Conservation (phyloP, 2,888 invertebrate species). For the Morpho achilles region DNA sequence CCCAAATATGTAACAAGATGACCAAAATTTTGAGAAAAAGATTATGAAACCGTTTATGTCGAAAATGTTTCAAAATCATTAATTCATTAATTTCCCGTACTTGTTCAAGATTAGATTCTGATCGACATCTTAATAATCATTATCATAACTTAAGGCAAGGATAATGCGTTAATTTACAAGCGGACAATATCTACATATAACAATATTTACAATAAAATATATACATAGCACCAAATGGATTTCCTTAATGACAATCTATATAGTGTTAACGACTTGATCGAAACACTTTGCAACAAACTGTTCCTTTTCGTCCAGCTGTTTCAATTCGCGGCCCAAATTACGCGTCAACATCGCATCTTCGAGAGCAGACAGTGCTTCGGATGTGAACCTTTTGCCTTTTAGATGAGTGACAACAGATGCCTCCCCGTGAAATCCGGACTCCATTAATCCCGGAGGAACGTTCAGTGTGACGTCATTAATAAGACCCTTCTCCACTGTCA, state of each 20-base stretch:
- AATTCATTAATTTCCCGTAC: no score
- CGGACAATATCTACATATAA: no score
- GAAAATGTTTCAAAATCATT: no score
- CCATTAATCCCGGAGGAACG: constrained; percentile 80
- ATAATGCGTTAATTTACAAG: no score
- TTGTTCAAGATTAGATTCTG: no score
- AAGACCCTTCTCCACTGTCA: constrained; percentile 82
- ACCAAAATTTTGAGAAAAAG: no score
- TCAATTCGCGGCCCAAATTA: constrained; percentile 47
- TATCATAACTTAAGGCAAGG: no score
- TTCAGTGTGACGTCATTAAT: constrained; percentile 82
- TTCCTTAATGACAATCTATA: constrained; percentile 36
- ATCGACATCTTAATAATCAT: no score
- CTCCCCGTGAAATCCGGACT: constrained; percentile 80
- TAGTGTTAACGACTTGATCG: constrained; percentile 80
- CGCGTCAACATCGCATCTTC: constrained; percentile 75
- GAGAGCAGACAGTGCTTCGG: constrained; percentile 80
- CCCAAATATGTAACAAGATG: no score
- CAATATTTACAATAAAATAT: no score
- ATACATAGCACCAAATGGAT: no score
- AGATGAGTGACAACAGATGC: constrained; percentile 82
- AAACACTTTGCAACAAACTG: constrained; percentile 82
- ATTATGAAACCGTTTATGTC: no score
- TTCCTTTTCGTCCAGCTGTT: constrained; percentile 74
- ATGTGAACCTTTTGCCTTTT: constrained; percentile 82